Evolutionary conservation across 1,140 invertebrate genomes (phyloP), one percentile per base, ranked within the genome.

Genomic region (Agrypnia vestita): DNA sequence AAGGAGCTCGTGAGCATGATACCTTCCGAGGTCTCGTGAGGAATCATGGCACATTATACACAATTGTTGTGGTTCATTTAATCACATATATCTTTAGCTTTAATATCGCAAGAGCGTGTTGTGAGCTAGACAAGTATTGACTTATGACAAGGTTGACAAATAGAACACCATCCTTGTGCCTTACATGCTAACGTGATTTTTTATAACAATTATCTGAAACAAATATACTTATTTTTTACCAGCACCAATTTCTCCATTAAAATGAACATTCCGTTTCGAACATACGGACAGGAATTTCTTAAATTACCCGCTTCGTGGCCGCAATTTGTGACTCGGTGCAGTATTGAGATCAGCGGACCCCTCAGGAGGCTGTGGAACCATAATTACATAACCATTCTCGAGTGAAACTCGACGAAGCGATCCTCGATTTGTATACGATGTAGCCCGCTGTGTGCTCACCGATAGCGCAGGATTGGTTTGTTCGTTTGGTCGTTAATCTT

Each of bases 281-380:
- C 53, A 56, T 56, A 15, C 17, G 46, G 15, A 3, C 44, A 71
- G 47, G 67, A 71, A 71, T 71, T 47, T 10, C 44, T 71, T 17
- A 71, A 71, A 71, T 71, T 71, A 71, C 67, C 15, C 17, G 67
- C 49, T 71, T 47, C n/a, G 15, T 19, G 19, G 13, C 67, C 8
- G 44, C 47, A 71, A 71, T 71, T 71, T 71, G 9, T 21, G 17
- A 35, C 25, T 25, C 19, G 67, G 67, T 71, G 67, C 67, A 51
- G 67, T 71, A 71, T 71, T 51, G 67, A 71, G 67, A 49, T 21
- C 67, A 71, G 15, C 21, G 46, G 12, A 46, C 15, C 67, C 67
- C 67, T 71, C 19, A 49, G 67, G 67, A 71, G 15, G 12, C 47
- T 11, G 44, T 9, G 46, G 67, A 25, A 12, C n/a, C 46, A 35